Evolutionary conservation across 2,113 vertebrate species (phyloP).

Genomic region (Sander lucioperca): DNA sequence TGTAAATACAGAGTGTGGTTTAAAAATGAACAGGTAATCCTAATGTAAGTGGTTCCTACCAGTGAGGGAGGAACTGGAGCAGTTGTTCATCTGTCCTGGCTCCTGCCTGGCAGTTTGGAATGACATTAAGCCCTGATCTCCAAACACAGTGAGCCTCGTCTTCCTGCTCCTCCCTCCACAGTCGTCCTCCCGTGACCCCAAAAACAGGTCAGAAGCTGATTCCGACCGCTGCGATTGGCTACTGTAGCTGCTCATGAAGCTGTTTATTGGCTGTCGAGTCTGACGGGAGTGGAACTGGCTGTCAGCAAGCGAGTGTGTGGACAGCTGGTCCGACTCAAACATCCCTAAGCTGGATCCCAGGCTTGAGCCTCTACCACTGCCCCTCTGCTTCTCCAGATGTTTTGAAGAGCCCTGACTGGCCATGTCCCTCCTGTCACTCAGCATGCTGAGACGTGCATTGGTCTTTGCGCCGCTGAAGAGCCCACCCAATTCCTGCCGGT

Average conservation of each 20-base stretch:
- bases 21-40: slow-evolving; percentile 27
- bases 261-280: slow-evolving; percentile 87
- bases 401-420: slow-evolving; percentile 88
- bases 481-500: slow-evolving; percentile 92
- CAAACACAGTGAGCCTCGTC: slow-evolving; percentile 91
- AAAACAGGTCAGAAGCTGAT: slow-evolving; percentile 86
- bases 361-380: slow-evolving; percentile 85
- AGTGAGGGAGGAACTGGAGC: slow-evolving; percentile 84
- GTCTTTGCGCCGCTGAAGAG: slow-evolving; percentile 93
- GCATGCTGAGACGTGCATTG: slow-evolving; percentile 87
- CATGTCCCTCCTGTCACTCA: slow-evolving; percentile 87
- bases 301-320: slow-evolving; percentile 90
- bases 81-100: slow-evolving; percentile 85
- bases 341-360: slow-evolving; percentile 86
- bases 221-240: slow-evolving; percentile 87
- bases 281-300: slow-evolving; percentile 92
- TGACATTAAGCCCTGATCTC: slow-evolving; percentile 92
- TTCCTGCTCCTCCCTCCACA: slow-evolving; percentile 86
- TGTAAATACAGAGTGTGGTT: slow-evolving; percentile 12
- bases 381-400: slow-evolving; percentile 90
- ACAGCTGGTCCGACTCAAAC: slow-evolving; percentile 93
- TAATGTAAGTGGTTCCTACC: slow-evolving; percentile 84
- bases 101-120: slow-evolving; percentile 91
- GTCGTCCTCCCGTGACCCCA: slow-evolving; percentile 88
- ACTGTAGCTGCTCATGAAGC: slow-evolving; percentile 90